These are phyloP conservation scores for Epizoanthus stellaris DNA, from an alignment of 92 coral and sea anemone species.

Conservation along the genomic window DNA sequence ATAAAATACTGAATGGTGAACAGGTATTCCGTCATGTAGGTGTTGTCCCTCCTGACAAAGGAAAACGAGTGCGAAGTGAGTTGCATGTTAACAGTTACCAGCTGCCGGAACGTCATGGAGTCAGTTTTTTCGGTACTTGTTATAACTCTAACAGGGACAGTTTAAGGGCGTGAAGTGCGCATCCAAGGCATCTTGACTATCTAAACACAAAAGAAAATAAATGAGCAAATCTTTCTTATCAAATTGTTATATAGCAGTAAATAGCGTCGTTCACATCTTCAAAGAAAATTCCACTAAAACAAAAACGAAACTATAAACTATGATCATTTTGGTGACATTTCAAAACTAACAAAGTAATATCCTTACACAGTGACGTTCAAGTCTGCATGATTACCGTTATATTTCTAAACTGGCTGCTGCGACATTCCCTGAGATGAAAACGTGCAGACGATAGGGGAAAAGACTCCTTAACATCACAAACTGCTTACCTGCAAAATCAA, in stretches of 20 bases:
- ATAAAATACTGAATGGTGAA: too few relatives aligned
- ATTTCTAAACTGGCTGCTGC: too few relatives aligned
- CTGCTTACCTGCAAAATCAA: conserved; percentile 41
- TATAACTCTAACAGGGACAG: conserved; percentile 31
- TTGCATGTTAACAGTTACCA: neutral
- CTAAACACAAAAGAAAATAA: neutral
- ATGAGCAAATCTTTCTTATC: too few relatives aligned
- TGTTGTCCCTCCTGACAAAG: conserved; percentile 6
- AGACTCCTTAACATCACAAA: neutral
- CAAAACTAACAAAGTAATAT: too few relatives aligned
- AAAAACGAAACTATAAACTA: too few relatives aligned
- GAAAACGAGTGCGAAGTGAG: neutral
- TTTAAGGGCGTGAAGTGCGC: conserved; percentile 43
- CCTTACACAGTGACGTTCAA: too few relatives aligned
- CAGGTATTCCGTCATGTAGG: neutral
- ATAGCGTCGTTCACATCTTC: too few relatives aligned
- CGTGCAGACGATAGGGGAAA: neutral
- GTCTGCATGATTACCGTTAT: too few relatives aligned
- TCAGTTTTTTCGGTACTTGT: neutral
- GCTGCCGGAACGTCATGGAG: conserved; percentile 32
- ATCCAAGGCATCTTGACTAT: conserved; percentile 39
- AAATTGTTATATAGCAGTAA: too few relatives aligned
- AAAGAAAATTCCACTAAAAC: too few relatives aligned
- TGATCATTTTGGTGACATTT: too few relatives aligned
- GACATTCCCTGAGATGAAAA: neutral